Evolutionary conservation across 2,797 vertebrate genomes (phyloP).

Genomic region (Aotus griseimembra): DNA sequence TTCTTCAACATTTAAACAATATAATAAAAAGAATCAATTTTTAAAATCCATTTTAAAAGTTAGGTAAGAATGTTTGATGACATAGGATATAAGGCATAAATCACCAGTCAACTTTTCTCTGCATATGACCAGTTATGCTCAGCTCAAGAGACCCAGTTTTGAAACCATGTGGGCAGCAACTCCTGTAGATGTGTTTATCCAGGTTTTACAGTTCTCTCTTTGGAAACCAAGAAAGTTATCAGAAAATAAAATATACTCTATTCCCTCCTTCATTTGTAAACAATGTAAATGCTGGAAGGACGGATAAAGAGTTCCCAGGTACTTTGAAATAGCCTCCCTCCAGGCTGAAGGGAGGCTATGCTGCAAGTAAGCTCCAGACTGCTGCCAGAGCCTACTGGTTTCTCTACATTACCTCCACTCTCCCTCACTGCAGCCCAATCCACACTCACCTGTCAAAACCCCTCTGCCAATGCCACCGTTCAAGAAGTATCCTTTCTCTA

Average conservation of each 20-base stretch:
- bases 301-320: not conserved
- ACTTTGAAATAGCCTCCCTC: not conserved
- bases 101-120: not conserved
- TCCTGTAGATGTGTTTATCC: not conserved
- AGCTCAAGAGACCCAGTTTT: not conserved
- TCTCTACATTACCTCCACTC: not conserved
- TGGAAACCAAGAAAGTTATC: not conserved
- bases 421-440: not conserved
- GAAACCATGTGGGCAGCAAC: not conserved
- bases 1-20: not conserved
- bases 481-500: not conserved
- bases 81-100: not conserved
- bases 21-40: not conserved
- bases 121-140: not conserved
- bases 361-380: not conserved
- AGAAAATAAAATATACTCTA: not conserved
- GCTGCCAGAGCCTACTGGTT: not conserved
- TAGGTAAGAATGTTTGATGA: not conserved
- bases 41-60: not conserved
- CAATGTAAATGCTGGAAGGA: not conserved
- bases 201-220: not conserved
- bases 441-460: not conserved
- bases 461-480: no score
- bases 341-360: not conserved
- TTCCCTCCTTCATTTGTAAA: not conserved